Evolutionary conservation across 2,888 invertebrate genomes (phyloP), one percentile per base, ranked within the genome.

Genomic region (Choreutis nemorana): DNA sequence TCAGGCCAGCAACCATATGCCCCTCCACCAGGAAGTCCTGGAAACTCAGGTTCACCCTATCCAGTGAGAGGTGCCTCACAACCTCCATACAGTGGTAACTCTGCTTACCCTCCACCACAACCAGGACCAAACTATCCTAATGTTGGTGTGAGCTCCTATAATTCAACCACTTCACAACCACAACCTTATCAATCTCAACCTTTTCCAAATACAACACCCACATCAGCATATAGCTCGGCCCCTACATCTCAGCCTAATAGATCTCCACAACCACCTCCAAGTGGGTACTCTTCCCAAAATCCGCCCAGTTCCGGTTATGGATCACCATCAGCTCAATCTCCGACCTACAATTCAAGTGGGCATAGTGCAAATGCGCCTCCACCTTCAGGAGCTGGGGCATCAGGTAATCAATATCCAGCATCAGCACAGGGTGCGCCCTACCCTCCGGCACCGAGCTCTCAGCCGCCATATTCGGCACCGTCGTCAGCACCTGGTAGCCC

Each of bases 361-460:
- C 83, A 78, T 47, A 66, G 70, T 15, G 81, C 68, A 49, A 81
- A 78, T 37, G 71, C 66, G 3, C 81, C 73, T 7, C 67, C 75
- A 23, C 52, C 80, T 7, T 79, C 82, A 13, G 77, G 68, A 3
- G 64, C 82, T 3, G 72, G 68, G 61, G 66, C 84, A 28, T 84
- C 87, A 21, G 83, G 82, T 28, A 86, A 85, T 40, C 82, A 83
- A 44, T 86, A 85, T 45, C 83, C 85, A 31, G 82, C 84, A 16
- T 68, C 83, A 28, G 82, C 83, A 3, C 86, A 85, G 47, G 83
- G 83, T n/a, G 81, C 82, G 7, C 81, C 83, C 3, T 87, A 87
- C 44, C 86, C 84, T 5, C 81, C 87, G 7, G n/a, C n/a, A n/a
- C 24, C 24, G 8, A 77, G 82, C 2, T 68, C 82, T 29, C 84